A percentile compares a stretch with the other conserved stretches of the same genome.
phyloP scores from a whole-genome alignment of 2,888 invertebrate species.

The Eupeodes luniger region DNA sequence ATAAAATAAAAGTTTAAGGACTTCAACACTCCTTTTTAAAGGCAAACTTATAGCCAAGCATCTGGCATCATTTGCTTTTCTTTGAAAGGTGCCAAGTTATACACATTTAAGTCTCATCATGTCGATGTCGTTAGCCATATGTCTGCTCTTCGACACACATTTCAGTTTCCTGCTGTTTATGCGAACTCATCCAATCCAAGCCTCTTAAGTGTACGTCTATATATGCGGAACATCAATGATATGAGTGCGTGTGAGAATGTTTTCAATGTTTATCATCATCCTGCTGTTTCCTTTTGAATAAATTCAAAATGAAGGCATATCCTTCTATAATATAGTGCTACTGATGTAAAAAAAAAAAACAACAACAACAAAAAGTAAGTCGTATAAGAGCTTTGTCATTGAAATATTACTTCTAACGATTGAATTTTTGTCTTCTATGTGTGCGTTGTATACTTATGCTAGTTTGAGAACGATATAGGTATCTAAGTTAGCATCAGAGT shows the following conservation, averaged over 20 bases:
- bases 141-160: conserved; percentile 30
- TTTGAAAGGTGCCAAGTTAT: conserved; percentile 21
- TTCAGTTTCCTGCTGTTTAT: conserved; percentile 29
- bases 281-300: conserved; percentile 41
- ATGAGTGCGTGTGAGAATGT: conserved; percentile 16
- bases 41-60: not conserved
- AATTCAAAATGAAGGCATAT: conserved; percentile 39
- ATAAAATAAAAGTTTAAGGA: not conserved
- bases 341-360: no score
- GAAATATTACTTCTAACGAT: conserved; percentile 1
- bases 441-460: no score
- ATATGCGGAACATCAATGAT: conserved; percentile 5
- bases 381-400: conserved; percentile 15
- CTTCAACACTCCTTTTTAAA: not conserved
- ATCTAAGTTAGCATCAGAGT: not conserved
- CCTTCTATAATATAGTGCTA: not conserved
- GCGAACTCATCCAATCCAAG: conserved; percentile 1
- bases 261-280: conserved; percentile 31
- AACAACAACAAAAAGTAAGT: not conserved
- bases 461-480: no score
- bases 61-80: not conserved
- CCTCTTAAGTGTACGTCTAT: not conserved
- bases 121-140: conserved; percentile 23
- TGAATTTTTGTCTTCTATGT: not conserved
- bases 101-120: conserved; percentile 1